These are phyloP conservation scores for Orthonyx spaldingii DNA, from an alignment of 2,113 vertebrate genomes.

Conservation along the genomic window DNA sequence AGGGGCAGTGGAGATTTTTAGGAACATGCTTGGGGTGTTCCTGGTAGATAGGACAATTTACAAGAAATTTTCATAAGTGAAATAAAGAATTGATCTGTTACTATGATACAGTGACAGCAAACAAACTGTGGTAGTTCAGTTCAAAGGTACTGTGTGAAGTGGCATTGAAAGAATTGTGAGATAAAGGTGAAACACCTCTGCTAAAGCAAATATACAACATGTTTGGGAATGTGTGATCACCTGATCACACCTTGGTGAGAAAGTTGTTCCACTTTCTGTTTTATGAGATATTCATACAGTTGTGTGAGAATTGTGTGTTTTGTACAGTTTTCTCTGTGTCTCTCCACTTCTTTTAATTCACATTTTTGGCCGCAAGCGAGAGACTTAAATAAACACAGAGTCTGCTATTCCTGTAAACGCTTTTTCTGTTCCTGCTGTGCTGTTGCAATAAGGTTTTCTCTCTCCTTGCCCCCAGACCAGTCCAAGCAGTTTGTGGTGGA, in stretches of 20 bases:
- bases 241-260: not conserved
- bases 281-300: not conserved
- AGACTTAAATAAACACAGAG: not conserved
- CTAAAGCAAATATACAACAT: not conserved
- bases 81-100: not conserved
- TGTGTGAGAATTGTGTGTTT: not conserved
- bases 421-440: not conserved
- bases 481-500: constrained; percentile 91
- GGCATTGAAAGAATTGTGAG: not conserved
- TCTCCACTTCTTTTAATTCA: not conserved
- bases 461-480: constrained; percentile 78
- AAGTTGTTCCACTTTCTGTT: not conserved
- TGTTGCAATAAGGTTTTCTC: not conserved
- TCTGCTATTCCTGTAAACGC: accelerated
- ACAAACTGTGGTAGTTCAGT: not conserved
- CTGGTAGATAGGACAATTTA: not conserved
- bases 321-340: not conserved
- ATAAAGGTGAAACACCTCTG: not conserved
- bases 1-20: not conserved
- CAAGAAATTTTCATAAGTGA: not conserved
- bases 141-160: not conserved
- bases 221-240: not conserved
- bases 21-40: not conserved
- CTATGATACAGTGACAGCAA: not conserved
- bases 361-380: not conserved